A percentile compares a stretch with the other conserved stretches of the same genome.
These are phyloP conservation scores for Coilia nasus DNA, from an alignment of 2,797 vertebrate genomes.

Conservation along the genomic window DNA sequence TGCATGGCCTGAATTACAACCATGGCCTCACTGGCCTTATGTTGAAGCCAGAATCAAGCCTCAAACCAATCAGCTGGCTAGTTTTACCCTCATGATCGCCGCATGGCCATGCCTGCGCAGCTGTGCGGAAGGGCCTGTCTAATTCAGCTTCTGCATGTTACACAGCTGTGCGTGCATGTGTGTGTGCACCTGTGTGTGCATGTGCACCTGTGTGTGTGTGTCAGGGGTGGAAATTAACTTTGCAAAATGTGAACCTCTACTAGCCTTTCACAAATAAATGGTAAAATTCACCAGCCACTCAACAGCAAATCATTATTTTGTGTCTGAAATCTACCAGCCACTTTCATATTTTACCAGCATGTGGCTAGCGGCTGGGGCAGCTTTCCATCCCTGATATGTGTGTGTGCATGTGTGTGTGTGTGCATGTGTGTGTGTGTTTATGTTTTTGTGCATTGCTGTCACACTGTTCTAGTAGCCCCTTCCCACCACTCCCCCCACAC, in stretches of 20 bases:
- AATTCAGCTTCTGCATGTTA: conserved; percentile 25
- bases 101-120: not conserved
- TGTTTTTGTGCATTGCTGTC: not conserved
- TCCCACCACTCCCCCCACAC: not conserved
- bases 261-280: too few relatives aligned
- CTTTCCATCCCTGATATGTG: too few relatives aligned
- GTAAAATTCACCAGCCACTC: too few relatives aligned
- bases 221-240: too few relatives aligned
- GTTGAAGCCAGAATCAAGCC: not conserved
- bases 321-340: too few relatives aligned
- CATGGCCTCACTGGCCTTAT: not conserved
- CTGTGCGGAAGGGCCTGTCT: conserved; percentile 14
- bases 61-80: not conserved
- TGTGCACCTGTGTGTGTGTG: conserved; percentile 16
- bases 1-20: not conserved
- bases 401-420: conserved; percentile 14
- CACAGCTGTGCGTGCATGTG: conserved; percentile 1
- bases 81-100: not conserved
- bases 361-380: too few relatives aligned
- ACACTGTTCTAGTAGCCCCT: not conserved
- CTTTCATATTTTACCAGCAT: too few relatives aligned
- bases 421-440: conserved; percentile 1
- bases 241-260: too few relatives aligned
- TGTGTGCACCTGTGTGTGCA: conserved; percentile 22
- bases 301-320: too few relatives aligned